These are phyloP conservation scores for Ptilonorhynchus violaceus DNA, from an alignment of 2,113 vertebrate species.

Conservation along the genomic window DNA sequence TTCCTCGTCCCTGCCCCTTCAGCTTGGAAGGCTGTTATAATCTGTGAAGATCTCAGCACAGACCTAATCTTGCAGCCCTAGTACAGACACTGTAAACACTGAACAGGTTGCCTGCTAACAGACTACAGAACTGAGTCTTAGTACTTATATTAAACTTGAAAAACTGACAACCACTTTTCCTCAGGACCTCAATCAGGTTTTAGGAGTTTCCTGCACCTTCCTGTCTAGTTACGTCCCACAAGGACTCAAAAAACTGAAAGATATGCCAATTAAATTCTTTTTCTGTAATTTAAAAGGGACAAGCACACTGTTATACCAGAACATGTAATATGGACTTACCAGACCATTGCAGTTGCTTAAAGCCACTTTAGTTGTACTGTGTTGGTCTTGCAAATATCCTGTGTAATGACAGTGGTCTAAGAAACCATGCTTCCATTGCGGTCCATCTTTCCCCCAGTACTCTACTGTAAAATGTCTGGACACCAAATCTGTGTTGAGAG, in stretches of 20 bases:
- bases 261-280: not conserved
- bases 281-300: not conserved
- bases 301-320: not conserved
- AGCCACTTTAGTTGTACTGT: conserved; percentile 22
- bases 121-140: not conserved
- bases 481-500: conserved; percentile 93
- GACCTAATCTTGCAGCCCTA: not conserved
- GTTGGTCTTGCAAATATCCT: conserved; percentile 21
- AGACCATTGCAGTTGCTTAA: conserved; percentile 34
- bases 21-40: not conserved
- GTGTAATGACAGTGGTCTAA: conserved; percentile 23
- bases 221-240: not conserved
- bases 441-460: conserved; percentile 86
- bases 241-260: not conserved
- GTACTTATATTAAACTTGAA: not conserved
- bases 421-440: conserved; percentile 1
- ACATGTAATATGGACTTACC: not conserved
- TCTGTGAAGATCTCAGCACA: not conserved
- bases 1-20: not conserved
- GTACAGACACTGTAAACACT: not conserved
- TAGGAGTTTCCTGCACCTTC: not conserved
- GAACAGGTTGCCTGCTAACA: not conserved
- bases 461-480: conserved; percentile 96
- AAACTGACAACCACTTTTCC: not conserved
- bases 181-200: not conserved